Evolutionary conservation across 2,888 invertebrate species (phyloP).

Genomic region (Trisateles emortualis): DNA sequence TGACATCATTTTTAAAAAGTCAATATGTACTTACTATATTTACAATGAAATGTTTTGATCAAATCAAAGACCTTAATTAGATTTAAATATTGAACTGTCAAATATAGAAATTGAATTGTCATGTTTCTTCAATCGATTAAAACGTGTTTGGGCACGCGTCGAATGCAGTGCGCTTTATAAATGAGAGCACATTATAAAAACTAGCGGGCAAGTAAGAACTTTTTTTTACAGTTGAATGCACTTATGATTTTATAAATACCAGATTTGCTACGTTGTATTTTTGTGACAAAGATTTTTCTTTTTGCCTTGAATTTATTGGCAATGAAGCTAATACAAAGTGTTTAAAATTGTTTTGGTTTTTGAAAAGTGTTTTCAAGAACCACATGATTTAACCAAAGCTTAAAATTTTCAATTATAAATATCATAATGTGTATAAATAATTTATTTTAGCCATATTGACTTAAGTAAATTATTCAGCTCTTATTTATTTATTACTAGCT

Average conservation of each 20-base stretch:
- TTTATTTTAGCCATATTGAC: no score
- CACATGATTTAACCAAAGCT: no score
- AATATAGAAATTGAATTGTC: constrained; percentile 21
- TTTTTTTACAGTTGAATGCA: background rate
- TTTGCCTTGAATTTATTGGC: no score
- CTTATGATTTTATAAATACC: background rate
- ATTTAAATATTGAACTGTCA: constrained; percentile 24
- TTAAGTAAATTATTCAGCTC: no score
- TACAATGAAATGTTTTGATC: background rate
- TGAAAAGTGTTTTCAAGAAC: no score
- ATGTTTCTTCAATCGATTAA: constrained; percentile 8
- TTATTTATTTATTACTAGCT: no score
- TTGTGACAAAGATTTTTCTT: no score
- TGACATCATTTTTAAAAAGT: background rate
- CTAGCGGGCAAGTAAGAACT: background rate
- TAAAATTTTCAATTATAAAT: no score
- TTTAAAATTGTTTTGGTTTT: no score
- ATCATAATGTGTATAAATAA: no score
- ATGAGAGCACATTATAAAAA: background rate
- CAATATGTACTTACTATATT: constrained; percentile 7
- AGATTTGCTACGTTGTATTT: no score
- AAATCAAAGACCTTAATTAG: constrained; percentile 9
- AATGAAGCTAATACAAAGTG: no score
- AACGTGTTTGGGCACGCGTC: constrained; percentile 11
- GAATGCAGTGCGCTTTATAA: constrained; percentile 5